Percentiles rank a stretch among this genome's conserved stretches.
Evolutionary conservation across 2,888 invertebrate genomes (phyloP).

Genomic region (Andrena praecox): DNA sequence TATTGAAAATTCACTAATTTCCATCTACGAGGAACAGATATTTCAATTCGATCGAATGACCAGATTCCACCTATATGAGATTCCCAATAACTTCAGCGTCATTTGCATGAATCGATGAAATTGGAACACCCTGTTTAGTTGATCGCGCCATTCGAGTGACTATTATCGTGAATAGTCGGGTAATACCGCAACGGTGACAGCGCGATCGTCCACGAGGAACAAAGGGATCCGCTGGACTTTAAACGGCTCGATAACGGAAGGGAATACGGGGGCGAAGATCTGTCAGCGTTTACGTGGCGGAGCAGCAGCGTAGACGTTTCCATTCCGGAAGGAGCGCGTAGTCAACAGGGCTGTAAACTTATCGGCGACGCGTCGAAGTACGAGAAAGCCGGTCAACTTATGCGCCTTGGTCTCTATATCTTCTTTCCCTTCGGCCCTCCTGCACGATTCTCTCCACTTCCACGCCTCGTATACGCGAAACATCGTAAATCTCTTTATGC

Average conservation of each 20-base stretch:
- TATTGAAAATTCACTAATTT: not conserved
- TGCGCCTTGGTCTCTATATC: not conserved
- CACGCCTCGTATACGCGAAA: slow-evolving; percentile 20
- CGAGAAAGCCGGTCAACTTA: slow-evolving; percentile 40
- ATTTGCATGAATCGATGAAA: not conserved
- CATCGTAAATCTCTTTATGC: slow-evolving; percentile 80
- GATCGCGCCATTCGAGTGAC: slow-evolving; percentile 13
- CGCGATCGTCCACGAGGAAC: slow-evolving; percentile 20
- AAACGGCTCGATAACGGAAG: slow-evolving; percentile 62
- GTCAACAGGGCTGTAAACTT: slow-evolving; percentile 79
- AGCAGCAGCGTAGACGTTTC: slow-evolving; percentile 29
- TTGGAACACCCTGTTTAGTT: not conserved
- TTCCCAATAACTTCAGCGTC: too few relatives aligned
- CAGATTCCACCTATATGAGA: not conserved
- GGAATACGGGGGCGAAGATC: slow-evolving; percentile 25
- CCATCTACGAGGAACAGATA: not conserved
- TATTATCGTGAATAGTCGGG: slow-evolving; percentile 20
- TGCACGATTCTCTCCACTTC: slow-evolving; percentile 7
- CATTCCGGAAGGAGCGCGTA: slow-evolving; percentile 60
- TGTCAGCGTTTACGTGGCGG: slow-evolving; percentile 34
- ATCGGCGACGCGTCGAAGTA: slow-evolving; percentile 71
- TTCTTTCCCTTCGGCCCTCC: not conserved
- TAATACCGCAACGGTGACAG: slow-evolving; percentile 41
- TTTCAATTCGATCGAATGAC: not conserved
- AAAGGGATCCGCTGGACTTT: slow-evolving; percentile 54